Evolutionary conservation across 2,113 vertebrate species (phyloP), one percentile per base, ranked within the genome.

Genomic region (Gambusia affinis): DNA sequence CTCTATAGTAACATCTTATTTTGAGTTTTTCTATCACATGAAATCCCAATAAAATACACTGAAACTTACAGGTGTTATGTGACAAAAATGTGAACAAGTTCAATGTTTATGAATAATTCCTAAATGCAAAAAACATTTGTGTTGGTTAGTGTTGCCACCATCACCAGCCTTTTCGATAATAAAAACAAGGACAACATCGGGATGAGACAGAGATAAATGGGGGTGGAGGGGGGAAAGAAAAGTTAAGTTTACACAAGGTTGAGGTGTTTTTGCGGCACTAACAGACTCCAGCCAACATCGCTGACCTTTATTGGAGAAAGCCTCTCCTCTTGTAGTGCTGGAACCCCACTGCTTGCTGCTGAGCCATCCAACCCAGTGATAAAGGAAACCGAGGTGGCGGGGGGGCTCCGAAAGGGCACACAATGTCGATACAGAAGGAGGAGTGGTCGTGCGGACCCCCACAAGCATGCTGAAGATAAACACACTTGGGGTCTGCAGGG

Each of bases 271-370:
- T 67, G 66, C 33, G 1, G 70, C 60, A 70, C 81, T 79, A 66
- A 71, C 88, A 79, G 79, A 72, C 80, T 87, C 67, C 77, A 85
- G 80, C 78, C 84, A 89, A 88, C 90, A 92, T 85, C 51, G 67
- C 85, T 92, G 90, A 92, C 94, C 91, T 93, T 93, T 92, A 88
- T 80, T 82, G 76, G 89, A 89, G 85, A 92, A 92, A 89, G 85
- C 73, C 83, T 70, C 70, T 57, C 84, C 81, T 92, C 89, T 87
- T 87, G 85, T 87, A 86, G 86, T 74, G 87, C 69, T 61, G 81
- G 83, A 88, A 87, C 87, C 91, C 91, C 73, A 82, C 88, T 77
- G 88, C 51, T 83, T 87, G 78, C 79, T 70, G 72, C 72, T 84
- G 90, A 89, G 87, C 86, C 83, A 91, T 90, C 84, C 73, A 22